phyloP scores from a whole-genome alignment of 2,888 invertebrate genomes.

The Tiliacea aurago region DNA sequence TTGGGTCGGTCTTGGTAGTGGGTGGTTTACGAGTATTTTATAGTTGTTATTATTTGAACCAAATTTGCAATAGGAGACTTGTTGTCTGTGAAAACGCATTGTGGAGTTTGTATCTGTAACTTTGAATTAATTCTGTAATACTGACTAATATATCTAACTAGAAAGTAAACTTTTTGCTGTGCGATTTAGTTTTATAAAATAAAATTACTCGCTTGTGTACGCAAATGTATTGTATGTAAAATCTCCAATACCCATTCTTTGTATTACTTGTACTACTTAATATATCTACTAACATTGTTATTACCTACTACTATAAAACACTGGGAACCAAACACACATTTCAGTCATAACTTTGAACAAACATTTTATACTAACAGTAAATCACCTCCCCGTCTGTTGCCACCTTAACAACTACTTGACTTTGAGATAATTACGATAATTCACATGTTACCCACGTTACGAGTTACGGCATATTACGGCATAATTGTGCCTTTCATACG shows the following conservation, averaged over 20 bases:
- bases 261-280: too few relatives aligned
- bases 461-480: conserved; percentile 61
- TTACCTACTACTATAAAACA: too few relatives aligned
- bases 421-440: conserved; percentile 71
- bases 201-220: too few relatives aligned
- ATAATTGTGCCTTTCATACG: conserved; percentile 66
- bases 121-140: background rate
- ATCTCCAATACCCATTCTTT: too few relatives aligned
- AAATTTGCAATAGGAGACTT: background rate
- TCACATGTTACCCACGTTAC: conserved; percentile 68
- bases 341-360: conserved; percentile 9
- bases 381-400: conserved; percentile 29
- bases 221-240: too few relatives aligned
- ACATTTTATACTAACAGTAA: background rate
- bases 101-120: background rate
- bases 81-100: background rate
- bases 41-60: conserved; percentile 19
- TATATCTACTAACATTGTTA: too few relatives aligned
- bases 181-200: too few relatives aligned
- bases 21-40: conserved; percentile 31
- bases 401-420: conserved; percentile 64
- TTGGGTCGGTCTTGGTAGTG: conserved; percentile 5
- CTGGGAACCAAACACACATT: too few relatives aligned
- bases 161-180: too few relatives aligned
- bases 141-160: background rate